These are phyloP conservation scores for Melanerpes aurifrons DNA, from an alignment of 2,113 vertebrate genomes.

Conservation along the genomic window DNA sequence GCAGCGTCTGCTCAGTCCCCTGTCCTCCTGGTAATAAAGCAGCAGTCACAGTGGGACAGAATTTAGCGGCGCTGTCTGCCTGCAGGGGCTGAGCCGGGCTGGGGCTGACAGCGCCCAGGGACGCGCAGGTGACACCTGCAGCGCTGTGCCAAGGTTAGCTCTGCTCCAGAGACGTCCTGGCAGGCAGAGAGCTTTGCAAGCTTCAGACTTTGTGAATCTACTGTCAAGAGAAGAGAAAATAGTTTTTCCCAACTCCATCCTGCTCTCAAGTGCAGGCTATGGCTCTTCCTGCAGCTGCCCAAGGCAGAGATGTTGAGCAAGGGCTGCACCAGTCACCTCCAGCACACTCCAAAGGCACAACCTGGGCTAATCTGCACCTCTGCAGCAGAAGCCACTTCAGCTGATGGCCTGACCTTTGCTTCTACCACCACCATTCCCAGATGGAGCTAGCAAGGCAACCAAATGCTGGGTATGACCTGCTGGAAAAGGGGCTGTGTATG, in stretches of 20 bases:
- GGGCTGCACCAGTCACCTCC: neutral
- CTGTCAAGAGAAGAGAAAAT: neutral
- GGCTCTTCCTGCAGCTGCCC: neutral
- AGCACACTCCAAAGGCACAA: fast-evolving
- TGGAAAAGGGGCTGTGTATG: neutral
- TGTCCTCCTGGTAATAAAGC: slow-evolving; percentile 14
- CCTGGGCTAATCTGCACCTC: fast-evolving
- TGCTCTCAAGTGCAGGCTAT: fast-evolving
- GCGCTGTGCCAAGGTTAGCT: slow-evolving; percentile 49
- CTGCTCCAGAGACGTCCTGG: slow-evolving; percentile 1
- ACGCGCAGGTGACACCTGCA: neutral
- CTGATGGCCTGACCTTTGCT: neutral
- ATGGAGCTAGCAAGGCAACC: fast-evolving
- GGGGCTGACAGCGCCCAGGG: slow-evolving; percentile 10
- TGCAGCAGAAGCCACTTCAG: neutral
- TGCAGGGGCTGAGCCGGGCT: slow-evolving; percentile 31
- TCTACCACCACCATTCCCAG: fast-evolving
- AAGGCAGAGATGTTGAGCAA: neutral
- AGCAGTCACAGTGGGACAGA: slow-evolving; percentile 21
- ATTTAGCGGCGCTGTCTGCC: slow-evolving; percentile 56
- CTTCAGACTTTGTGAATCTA: neutral
- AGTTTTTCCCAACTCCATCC: neutral
- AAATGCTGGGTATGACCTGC: fast-evolving
- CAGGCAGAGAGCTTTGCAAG: neutral
- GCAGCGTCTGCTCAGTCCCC: slow-evolving; percentile 4